A percentile compares a stretch with the other conserved stretches of the same genome.
phyloP scores from a whole-genome alignment of 2,113 vertebrate species.

The Suricata suricatta region DNA sequence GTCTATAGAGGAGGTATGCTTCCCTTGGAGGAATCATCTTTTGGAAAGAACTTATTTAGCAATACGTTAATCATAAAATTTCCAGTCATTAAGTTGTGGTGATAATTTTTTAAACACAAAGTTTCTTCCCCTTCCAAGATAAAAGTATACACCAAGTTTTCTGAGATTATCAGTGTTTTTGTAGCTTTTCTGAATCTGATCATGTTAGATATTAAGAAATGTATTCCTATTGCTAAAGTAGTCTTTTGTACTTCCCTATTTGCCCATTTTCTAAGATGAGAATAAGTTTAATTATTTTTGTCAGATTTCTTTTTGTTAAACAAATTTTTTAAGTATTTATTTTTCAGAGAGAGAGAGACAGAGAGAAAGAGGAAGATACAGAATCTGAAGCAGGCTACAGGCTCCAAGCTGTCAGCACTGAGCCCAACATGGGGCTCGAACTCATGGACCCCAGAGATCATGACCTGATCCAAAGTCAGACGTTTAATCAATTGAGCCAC shows the following conservation, averaged over 20 bases:
- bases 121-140: background rate
- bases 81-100: background rate
- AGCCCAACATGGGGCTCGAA: no score
- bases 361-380: no score
- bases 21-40: background rate
- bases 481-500: no score
- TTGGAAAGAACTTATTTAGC: slow-evolving; percentile 6
- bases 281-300: background rate
- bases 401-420: no score
- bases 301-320: background rate
- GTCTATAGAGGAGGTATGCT: background rate
- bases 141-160: background rate
- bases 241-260: background rate
- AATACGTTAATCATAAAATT: background rate
- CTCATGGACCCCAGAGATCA: no score
- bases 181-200: background rate
- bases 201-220: background rate
- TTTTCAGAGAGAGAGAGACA: no score
- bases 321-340: no score
- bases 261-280: slow-evolving; percentile 1
- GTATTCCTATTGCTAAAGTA: background rate
- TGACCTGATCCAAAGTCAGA: no score
- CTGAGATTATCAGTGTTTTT: background rate
- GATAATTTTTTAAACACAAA: background rate
- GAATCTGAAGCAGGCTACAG: no score